phyloP scores from a whole-genome alignment of 2,797 vertebrate species.

The Pseudochirops corinnae region DNA sequence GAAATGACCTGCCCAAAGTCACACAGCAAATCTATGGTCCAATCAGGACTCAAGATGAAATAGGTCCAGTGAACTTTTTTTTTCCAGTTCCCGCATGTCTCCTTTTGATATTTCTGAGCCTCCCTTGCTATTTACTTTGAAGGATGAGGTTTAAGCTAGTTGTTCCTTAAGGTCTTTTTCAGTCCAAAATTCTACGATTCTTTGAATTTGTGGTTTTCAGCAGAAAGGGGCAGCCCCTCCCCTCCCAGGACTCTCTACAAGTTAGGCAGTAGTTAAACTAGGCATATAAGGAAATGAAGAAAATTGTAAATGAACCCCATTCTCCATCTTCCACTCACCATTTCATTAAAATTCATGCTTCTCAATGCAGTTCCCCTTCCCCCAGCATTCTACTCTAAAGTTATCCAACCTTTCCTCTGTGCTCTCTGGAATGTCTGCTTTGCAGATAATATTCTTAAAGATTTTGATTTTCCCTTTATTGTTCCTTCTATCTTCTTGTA shows the following conservation, averaged over 20 bases:
- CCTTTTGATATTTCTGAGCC: neutral
- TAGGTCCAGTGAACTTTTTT: neutral
- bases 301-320: neutral
- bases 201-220: neutral
- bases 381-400: neutral
- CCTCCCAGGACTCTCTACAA: neutral
- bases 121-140: neutral
- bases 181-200: neutral
- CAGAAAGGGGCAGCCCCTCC: neutral
- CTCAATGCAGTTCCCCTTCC: neutral
- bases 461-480: neutral
- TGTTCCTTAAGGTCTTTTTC: neutral
- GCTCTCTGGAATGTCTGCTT: neutral
- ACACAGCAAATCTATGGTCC: neutral
- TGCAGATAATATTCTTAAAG: neutral
- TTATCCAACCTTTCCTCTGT: neutral
- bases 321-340: no score
- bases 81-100: no score
- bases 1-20: neutral
- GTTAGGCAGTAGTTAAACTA: neutral
- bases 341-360: neutral
- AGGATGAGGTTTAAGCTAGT: neutral
- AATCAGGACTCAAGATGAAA: neutral
- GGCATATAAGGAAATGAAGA: neutral
- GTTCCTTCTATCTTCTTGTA: neutral